Evolutionary conservation across 2,797 vertebrate genomes (phyloP).

Genomic region (Notolabrus celidotus): DNA sequence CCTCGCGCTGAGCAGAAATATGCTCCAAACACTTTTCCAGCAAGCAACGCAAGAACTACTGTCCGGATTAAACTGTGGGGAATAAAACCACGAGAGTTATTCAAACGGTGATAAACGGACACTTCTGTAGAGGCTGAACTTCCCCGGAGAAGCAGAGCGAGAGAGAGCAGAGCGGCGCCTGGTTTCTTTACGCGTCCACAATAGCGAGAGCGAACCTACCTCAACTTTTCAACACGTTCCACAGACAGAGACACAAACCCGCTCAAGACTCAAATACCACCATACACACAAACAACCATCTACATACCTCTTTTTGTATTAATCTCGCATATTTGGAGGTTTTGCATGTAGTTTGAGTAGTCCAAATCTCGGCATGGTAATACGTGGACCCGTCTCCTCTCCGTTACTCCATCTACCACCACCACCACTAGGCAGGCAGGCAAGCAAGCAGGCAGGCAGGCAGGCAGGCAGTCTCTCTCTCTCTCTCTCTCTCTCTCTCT

Average conservation of each 20-base stretch:
- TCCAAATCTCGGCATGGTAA: conserved; percentile 85
- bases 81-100: fast-evolving
- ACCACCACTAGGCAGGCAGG: conserved; percentile 49
- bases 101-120: neutral
- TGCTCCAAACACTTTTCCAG: conserved; percentile 20
- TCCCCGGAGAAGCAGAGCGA: conserved; percentile 32
- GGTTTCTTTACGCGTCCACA: conserved; percentile 59
- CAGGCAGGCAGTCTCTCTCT: too few species aligned
- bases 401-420: conserved; percentile 73
- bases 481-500: conserved; percentile 36
- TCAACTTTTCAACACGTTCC: conserved; percentile 67
- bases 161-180: conserved; percentile 37
- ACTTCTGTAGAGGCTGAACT: conserved; percentile 49
- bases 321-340: conserved; percentile 74
- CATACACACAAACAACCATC: neutral
- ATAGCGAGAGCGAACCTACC: conserved; percentile 51
- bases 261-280: neutral
- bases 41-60: conserved; percentile 1
- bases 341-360: conserved; percentile 79
- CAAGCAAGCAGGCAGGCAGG: neutral
- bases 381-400: conserved; percentile 68
- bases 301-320: conserved; percentile 79
- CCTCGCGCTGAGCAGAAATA: conserved; percentile 61
- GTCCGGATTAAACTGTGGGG: fast-evolving
- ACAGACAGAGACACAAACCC: conserved; percentile 32